Evolutionary conservation across 30 jellyfish, hydroid and myxozoan species (phyloP), one percentile per base, ranked within the genome.

Genomic region (Rhopilema esculentum): DNA sequence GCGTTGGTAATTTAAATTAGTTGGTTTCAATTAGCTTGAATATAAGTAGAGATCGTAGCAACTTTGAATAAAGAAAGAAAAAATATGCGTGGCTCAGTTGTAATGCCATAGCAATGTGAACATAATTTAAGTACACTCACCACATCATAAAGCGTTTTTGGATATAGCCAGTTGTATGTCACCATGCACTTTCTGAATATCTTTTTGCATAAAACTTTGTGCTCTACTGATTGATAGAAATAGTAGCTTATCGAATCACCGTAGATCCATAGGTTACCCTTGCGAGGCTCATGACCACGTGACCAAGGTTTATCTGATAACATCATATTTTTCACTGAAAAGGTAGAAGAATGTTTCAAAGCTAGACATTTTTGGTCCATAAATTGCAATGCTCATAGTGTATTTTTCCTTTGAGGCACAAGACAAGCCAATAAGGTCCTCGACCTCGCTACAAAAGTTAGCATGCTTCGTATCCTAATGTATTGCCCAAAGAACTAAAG

Each of bases 111-210:
- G n/a, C n/a, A n/a, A n/a, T n/a, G n/a, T n/a, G n/a, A n/a, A 23
- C 31, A 72, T 18, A 72, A 49, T 4, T 12, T 28, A 12, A 50
- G 21, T 21, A n/a, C 32, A 71, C 97, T 23, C 79, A 95, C 99
- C 89, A 89, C 32, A 40, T 95, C 99, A 69, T 95, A 95, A 19
- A 95, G 86, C 27, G 89, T 90, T 69, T 95, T 95, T 6, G 99
- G 99, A 62, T 95, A 95, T 1, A 95, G 95, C 99, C 99, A 95
- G 77, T 95, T 95, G 66, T 95, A 95, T 0, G 99, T 95, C 72
- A 91, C 95, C 88, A 79, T 70, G 62, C 99, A 95, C 31, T 77
- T 70, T 27, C 83, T 69, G 86, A 95, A 95, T 71, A 95, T 85
- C 67, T 74, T 79, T 76, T 80, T 72, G 73, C 99, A 95, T 0